Base-by-base conservation (phyloP, 2,888 invertebrate genomes). In the Balanococcus diminutus region DNA sequence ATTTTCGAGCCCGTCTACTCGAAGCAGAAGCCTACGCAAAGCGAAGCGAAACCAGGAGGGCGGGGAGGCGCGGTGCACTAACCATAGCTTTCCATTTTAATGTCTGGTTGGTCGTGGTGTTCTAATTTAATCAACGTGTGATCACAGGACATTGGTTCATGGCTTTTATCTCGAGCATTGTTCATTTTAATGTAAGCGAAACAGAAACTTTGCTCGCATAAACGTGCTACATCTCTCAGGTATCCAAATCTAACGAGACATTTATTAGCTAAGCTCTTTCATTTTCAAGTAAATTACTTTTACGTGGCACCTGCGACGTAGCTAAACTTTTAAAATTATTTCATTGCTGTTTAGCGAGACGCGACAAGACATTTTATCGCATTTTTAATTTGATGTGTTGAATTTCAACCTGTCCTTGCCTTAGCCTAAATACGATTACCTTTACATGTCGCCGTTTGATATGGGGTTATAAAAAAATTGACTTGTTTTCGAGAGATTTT, bases 161-260 rank as follows among this genome's bases (percentile, higher is more conserved):
- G 67, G 67, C 67, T 67, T 67, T 67, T 67, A 67, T 67, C 67
- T 67, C 67, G 28, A 67, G 28, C 28, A 67, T 67, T 67, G 67
- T 67, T 67, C 67, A 67, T 67, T 67, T 67, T 67, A 67, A 67
- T 67, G 67, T 28, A 28, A 28, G 67, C 28, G 28, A 67, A 67
- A 61, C 61, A 25, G 22, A 56, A 56, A 67, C 67, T 67, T 67
- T 28, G 67, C 28, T 67, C 28, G 67, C 28, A 67, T 67, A 67
- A 67, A 67, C 28, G 28, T 28, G 14, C 67, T 16, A 14, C 67
- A 56, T 67, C 28, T 67, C n/a, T 67, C 28, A 67, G 28, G 67
- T 28, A 67, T 67, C 67, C 28, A 67, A 67, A 67, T 67, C 67
- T 67, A 67, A 67, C 67, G 67, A 67, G 67, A 67, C 67, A 67